Evolutionary conservation across 53 echinoderm and acorn worm species (phyloP), one percentile per base, ranked within the genome.

Genomic region (Patiria pectinifera): DNA sequence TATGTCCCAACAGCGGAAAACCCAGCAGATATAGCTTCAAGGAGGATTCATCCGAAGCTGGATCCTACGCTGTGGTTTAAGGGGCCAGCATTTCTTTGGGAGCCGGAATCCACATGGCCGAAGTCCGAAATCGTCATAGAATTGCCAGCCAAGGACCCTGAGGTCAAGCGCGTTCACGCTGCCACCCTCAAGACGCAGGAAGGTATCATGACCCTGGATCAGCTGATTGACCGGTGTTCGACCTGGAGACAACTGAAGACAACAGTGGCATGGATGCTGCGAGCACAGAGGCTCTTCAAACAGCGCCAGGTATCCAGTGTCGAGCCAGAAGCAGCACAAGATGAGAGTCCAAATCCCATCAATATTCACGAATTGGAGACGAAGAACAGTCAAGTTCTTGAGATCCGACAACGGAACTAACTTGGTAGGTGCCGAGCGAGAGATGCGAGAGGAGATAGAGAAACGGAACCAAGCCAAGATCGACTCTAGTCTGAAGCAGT

Each of bases 261-360:
- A 92, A 89, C 95, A 96, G 71, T 96, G 89, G 76, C 96, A 91
- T 23, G 97, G 96, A 86, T 96, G 95, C 48, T 96, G 96, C 58
- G 96, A 94, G 48, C 91, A 59, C 74, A 92, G 69, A 19, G 48
- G 63, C 70, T 78, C 66, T 59, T 62, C 46, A 92, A 59, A 44
- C 10, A 22, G 23, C 45, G 58, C 66, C 24, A 79, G 71, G 18
- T 18, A 66, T 46, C 59, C 74, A 45, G 53, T 59, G 47, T 82
- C 2, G 48, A 86, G 26, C 69, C 63, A 62, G 44, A 71, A 4
- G 13, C 86, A 71, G 48, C 71, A 48, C 48, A 21, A 71, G 71
- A 21, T 21, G 16, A 93, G 14, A 71, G 86, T 48, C 86, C 47
- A 12, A 47, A 5, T 71, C 86, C 86, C 48, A 46, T 86, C 86